phyloP scores from a whole-genome alignment of 2,797 vertebrate genomes.

The Furcifer pardalis region DNA sequence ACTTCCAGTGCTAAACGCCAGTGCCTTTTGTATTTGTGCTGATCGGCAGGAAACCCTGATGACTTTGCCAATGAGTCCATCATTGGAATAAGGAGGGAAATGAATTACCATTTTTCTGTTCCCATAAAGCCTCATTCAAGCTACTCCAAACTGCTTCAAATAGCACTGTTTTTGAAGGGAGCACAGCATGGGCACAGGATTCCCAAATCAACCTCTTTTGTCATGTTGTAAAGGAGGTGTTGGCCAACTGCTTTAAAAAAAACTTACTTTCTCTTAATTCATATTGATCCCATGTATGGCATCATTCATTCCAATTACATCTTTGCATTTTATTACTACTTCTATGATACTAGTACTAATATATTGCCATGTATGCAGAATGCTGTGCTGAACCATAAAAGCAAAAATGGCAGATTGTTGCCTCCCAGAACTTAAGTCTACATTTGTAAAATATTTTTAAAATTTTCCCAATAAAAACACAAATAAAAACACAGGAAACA shows the following conservation, averaged over 20 bases:
- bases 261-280: not conserved
- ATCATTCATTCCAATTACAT: not conserved
- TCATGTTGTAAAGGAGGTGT: not conserved
- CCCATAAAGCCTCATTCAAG: constrained; percentile 45
- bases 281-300: not conserved
- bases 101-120: constrained; percentile 48
- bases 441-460: too few species aligned
- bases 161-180: not conserved
- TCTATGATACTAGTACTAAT: not conserved
- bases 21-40: constrained; percentile 50
- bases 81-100: constrained; percentile 11
- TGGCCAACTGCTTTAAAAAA: constrained; percentile 8
- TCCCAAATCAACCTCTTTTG: constrained; percentile 13
- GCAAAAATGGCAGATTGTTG: not conserved
- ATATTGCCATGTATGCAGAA: not conserved
- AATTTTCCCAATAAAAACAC: too few species aligned
- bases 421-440: not conserved
- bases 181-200: rapidly evolving
- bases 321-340: constrained; percentile 14
- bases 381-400: not conserved
- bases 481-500: not conserved
- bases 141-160: constrained; percentile 16
- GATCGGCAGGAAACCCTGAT: constrained; percentile 49
- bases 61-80: constrained; percentile 48
- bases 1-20: constrained; percentile 31